Percentiles rank a stretch among this genome's conserved stretches.
phyloP scores from a whole-genome alignment of 2,888 invertebrate species.

The Incurvaria masculella region DNA sequence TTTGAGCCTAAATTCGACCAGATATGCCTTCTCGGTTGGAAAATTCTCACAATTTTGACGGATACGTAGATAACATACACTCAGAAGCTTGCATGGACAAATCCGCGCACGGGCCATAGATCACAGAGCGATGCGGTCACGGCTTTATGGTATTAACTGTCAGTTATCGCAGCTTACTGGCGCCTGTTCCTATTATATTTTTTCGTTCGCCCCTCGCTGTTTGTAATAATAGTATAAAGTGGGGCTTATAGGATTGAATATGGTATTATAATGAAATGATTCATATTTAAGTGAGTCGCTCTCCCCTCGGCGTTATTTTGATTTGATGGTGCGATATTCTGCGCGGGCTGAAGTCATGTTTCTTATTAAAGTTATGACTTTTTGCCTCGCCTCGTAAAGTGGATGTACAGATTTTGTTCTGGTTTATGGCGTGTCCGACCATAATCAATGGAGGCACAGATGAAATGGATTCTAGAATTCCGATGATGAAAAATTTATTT shows the following conservation, averaged over 20 bases:
- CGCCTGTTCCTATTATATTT: constrained; percentile 38
- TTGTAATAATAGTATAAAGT: constrained; percentile 39
- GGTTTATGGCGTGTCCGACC: no score
- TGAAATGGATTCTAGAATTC: no score
- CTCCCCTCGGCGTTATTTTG: constrained; percentile 39
- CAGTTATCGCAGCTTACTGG: constrained; percentile 52
- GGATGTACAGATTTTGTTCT: no score
- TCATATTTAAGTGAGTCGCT: constrained; percentile 54
- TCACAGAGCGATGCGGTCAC: constrained; percentile 55
- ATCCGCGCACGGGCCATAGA: constrained; percentile 35
- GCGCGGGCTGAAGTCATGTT: constrained; percentile 45
- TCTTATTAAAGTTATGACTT: constrained; percentile 53
- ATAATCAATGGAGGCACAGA: no score
- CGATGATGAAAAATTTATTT: no score
- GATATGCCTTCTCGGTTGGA: neutral
- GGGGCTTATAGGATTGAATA: constrained; percentile 55
- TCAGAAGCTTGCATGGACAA: neutral
- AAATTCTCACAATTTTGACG: neutral
- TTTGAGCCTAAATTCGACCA: neutral
- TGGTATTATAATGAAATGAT: constrained; percentile 57
- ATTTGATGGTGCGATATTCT: constrained; percentile 36
- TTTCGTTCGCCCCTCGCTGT: constrained; percentile 28
- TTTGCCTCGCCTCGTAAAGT: no score
- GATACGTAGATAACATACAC: neutral
- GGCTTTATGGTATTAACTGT: constrained; percentile 55